A percentile compares a stretch with the other conserved stretches of the same genome.
phyloP scores from a whole-genome alignment of 2,113 vertebrate species.

The Dasyornis broadbenti region DNA sequence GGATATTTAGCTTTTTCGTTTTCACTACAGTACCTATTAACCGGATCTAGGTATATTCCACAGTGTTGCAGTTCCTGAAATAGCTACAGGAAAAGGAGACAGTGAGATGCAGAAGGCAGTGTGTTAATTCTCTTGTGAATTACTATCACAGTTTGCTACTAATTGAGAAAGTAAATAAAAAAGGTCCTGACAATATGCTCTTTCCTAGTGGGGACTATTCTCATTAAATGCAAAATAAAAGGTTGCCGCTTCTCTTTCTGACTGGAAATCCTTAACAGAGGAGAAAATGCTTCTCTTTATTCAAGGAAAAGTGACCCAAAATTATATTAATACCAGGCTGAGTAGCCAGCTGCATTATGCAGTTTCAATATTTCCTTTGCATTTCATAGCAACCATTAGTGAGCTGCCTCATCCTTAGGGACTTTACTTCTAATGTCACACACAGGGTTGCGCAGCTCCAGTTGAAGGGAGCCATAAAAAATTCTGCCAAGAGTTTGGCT shows the following conservation, averaged over 20 bases:
- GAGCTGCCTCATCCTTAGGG: constrained; percentile 38
- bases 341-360: constrained; percentile 54
- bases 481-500: neutral
- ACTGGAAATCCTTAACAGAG: constrained; percentile 46
- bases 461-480: neutral
- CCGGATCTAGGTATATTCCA: constrained; percentile 21
- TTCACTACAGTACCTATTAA: neutral
- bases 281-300: constrained; percentile 1
- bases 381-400: constrained; percentile 36
- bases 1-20: neutral
- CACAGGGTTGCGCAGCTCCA: neutral
- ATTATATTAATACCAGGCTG: constrained; percentile 57
- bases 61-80: constrained; percentile 40
- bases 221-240: constrained; percentile 59
- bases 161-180: constrained; percentile 75
- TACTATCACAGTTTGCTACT: constrained; percentile 71
- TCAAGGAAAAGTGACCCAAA: neutral
- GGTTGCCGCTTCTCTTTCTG: neutral
- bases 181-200: constrained; percentile 59
- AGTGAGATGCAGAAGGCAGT: constrained; percentile 55
- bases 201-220: constrained; percentile 47
- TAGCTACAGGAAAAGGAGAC: constrained; percentile 48
- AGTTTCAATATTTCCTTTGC: constrained; percentile 17
- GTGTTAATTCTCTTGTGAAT: constrained; percentile 69
- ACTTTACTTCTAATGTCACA: neutral